A percentile compares a stretch with the other conserved stretches of the same genome.
Conservation (phyloP, 1,140 invertebrate species). For the Asbolus verrucosus region DNA sequence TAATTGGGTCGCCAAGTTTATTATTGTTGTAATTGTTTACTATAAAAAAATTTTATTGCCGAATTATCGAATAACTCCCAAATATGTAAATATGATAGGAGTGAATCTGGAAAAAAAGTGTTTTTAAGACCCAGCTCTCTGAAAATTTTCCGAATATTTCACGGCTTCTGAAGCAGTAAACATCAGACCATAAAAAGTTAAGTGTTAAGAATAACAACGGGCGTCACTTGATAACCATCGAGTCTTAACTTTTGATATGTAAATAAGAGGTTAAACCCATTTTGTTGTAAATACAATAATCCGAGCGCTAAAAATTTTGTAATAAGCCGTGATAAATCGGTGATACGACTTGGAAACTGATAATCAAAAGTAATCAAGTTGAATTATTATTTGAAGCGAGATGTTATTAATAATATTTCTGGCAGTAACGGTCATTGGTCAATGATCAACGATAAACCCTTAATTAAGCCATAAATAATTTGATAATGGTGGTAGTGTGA, state of each 20-base stretch:
- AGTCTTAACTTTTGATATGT: constrained; percentile 1
- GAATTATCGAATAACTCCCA: background rate
- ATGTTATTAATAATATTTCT: constrained; percentile 58
- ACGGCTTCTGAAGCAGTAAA: too few species aligned
- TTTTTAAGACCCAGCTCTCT: background rate
- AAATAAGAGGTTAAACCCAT: constrained; percentile 10
- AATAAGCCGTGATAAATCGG: constrained; percentile 2
- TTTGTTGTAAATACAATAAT: too few species aligned
- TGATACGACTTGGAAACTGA: too few species aligned
- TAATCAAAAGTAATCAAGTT: constrained; percentile 44
- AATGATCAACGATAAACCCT: constrained; percentile 51
- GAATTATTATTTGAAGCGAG: constrained; percentile 45
- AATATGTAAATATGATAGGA: too few species aligned
- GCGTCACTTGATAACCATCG: background rate
- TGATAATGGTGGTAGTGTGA: background rate
- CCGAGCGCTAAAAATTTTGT: background rate
- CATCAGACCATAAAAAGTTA: too few species aligned
- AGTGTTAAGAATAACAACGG: background rate
- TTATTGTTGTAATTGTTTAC: too few species aligned
- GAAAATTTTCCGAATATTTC: background rate
- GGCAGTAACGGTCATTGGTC: constrained; percentile 54
- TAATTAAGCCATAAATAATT: constrained; percentile 34
- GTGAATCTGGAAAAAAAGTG: background rate
- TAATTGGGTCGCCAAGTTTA: constrained; percentile 13
- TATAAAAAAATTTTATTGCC: constrained; percentile 4